Evolutionary conservation across 2,797 vertebrate species (phyloP), one percentile per base, ranked within the genome.

Genomic region (Sebastes iracundus): DNA sequence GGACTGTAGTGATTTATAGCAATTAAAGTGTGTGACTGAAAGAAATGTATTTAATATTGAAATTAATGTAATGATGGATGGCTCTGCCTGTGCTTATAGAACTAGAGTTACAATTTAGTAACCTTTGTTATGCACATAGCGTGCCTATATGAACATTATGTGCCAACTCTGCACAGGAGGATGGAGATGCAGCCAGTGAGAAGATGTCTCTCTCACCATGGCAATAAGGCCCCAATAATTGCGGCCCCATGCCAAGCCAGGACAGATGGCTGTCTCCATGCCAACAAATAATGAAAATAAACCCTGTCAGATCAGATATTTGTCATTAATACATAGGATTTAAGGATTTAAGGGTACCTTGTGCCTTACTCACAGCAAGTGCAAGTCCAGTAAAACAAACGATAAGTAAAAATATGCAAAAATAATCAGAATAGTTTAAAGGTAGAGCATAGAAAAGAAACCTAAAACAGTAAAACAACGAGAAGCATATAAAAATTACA

Each of bases 181-280:
- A 60, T 42, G 56, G 1, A 80, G 6, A 64, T 58, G 69, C 75
- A 79, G 79, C 42, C 81, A 32, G 49, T 61, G 52, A 71, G 60
- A 80, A 77, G 28, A 72, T 79, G 42, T 61, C 55, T 42, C 33
- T 58, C 33, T 65, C 66, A 46, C 71, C 60, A 28, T 69, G 71
- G 68, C 8, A 73, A 69, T 85, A 28, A 67, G 58, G 74, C 81
- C 65, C 72, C 38, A 42, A 42, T 82, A 77, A 82, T 81, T 82
- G 35, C 68, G 62, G 75, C 63, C 53, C 8, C 20, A 20, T 73
- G 83, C 84, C 78, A 84, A 80, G 42, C 28, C 71, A 67, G 72
- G 71, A 71, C 88, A 87, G 83, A 84, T 87, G 80, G 83, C 9
- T 56, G 52, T 88, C 28, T 60, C 65, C 28, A 62, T 72, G 55